Evolutionary conservation across 2,113 vertebrate genomes (phyloP).

Genomic region (Holacanthus passer): DNA sequence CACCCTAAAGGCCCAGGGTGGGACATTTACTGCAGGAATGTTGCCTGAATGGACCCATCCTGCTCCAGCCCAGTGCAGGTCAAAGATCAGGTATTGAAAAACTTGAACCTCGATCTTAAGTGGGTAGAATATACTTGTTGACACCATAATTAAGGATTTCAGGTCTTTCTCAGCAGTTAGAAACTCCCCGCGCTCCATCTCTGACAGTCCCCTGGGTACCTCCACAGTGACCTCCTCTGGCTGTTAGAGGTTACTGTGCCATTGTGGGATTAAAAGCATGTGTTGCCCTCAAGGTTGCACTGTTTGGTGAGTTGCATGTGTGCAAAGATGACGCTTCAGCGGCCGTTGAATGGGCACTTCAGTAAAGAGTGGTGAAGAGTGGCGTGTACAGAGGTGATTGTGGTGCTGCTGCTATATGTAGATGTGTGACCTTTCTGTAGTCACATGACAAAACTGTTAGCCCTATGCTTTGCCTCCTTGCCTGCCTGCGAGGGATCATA

Average conservation of each 20-base stretch:
- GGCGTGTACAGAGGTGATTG: not conserved
- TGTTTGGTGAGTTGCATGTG: not conserved
- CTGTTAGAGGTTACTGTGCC: constrained; percentile 65
- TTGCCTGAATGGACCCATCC: constrained; percentile 36
- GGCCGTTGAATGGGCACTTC: not conserved
- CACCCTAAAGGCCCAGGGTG: constrained; percentile 12
- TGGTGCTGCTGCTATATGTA: constrained; percentile 11
- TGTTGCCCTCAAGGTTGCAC: constrained; percentile 29
- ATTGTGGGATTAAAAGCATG: constrained; percentile 22
- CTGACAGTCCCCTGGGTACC: constrained; percentile 63
- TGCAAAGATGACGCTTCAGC: not conserved
- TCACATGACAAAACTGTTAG: constrained; percentile 25
- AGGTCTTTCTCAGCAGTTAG: constrained; percentile 2
- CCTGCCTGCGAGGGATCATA: constrained; percentile 40
- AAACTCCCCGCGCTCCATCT: constrained; percentile 3
- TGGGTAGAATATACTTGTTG: constrained; percentile 8
- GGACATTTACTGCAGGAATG: constrained; percentile 50
- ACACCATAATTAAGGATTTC: constrained; percentile 10
- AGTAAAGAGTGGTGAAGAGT: not conserved
- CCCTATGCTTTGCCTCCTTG: not conserved
- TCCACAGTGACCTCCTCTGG: constrained; percentile 84
- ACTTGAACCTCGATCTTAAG: constrained; percentile 11
- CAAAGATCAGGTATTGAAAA: constrained; percentile 48
- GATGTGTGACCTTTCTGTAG: constrained; percentile 46
- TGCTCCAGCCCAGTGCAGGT: constrained; percentile 7